Evolutionary conservation across 2,113 vertebrate species (phyloP).

Genomic region (Calypte anna): DNA sequence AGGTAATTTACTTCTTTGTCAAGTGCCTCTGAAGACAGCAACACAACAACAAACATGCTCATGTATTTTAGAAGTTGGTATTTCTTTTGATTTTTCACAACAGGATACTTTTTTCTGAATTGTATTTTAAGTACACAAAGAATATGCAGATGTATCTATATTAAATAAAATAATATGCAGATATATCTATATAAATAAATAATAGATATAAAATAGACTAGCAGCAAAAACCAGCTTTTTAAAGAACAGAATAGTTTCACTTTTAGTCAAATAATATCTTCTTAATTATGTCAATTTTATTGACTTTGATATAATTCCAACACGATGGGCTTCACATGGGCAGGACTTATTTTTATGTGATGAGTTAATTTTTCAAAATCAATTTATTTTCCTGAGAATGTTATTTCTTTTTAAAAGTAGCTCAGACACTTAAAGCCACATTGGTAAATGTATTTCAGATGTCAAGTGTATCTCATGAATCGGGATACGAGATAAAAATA

Average conservation of each 20-base stretch:
- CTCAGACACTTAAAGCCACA: background rate
- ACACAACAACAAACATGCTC: background rate
- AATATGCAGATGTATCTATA: background rate
- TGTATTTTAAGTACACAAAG: background rate
- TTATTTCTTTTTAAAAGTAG: background rate
- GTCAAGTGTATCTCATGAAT: accelerated
- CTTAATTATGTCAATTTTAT: background rate
- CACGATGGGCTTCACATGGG: background rate
- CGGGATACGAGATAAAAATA: background rate
- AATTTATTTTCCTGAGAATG: background rate
- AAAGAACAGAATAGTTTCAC: background rate
- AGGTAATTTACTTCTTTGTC: background rate
- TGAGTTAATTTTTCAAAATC: background rate
- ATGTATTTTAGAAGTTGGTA: background rate
- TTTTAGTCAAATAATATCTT: background rate
- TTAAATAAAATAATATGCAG: too few species aligned
- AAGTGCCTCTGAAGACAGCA: background rate
- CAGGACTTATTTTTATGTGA: background rate
- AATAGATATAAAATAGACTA: too few species aligned
- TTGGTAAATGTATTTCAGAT: background rate
- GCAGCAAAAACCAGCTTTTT: background rate
- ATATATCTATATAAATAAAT: too few species aligned
- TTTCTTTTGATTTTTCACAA: background rate
- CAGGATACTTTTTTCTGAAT: background rate
- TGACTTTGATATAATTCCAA: background rate